A percentile compares a stretch with the other conserved stretches of the same genome.
phyloP scores from a whole-genome alignment of 2,888 invertebrate species.

The Zygogramma bicolorata region DNA sequence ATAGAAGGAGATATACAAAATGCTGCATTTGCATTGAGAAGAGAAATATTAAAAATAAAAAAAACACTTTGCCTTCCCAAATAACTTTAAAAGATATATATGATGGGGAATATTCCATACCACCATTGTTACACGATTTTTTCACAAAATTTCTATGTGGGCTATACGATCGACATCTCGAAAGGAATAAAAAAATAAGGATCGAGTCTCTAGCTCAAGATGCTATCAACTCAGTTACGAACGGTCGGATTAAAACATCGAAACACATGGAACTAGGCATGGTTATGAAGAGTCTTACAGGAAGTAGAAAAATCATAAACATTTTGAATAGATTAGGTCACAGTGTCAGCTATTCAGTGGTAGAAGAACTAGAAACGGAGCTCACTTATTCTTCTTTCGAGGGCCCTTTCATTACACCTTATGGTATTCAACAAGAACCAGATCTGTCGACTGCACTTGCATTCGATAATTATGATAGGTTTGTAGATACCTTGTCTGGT shows the following conservation, averaged over 20 bases:
- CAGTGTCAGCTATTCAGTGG: conserved; percentile 47
- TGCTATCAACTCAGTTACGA: conserved; percentile 12
- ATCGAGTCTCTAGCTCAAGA: conserved; percentile 14
- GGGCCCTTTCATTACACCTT: no score
- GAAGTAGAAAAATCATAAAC: conserved; percentile 17
- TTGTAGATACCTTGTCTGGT: no score
- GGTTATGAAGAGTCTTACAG: conserved; percentile 7
- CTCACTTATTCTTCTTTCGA: conserved; percentile 44
- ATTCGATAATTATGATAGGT: no score
- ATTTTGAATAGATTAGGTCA: conserved; percentile 58
- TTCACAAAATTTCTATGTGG: no score
- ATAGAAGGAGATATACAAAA: conserved; percentile 8
- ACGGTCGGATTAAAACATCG: conserved; percentile 18
- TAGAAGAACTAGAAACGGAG: conserved; percentile 58
- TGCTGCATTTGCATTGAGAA: conserved; percentile 11
- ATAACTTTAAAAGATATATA: conserved; percentile 19
- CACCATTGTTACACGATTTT: no score
- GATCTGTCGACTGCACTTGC: no score
- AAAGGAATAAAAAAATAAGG: no score
- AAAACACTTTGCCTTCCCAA: conserved; percentile 12
- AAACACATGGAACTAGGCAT: conserved; percentile 16
- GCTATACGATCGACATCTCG: no score
- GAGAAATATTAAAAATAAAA: conserved; percentile 11
- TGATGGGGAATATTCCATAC: background rate
- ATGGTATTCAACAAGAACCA: no score